phyloP scores from a whole-genome alignment of 2,888 invertebrate genomes.

The Pandemis heparana region DNA sequence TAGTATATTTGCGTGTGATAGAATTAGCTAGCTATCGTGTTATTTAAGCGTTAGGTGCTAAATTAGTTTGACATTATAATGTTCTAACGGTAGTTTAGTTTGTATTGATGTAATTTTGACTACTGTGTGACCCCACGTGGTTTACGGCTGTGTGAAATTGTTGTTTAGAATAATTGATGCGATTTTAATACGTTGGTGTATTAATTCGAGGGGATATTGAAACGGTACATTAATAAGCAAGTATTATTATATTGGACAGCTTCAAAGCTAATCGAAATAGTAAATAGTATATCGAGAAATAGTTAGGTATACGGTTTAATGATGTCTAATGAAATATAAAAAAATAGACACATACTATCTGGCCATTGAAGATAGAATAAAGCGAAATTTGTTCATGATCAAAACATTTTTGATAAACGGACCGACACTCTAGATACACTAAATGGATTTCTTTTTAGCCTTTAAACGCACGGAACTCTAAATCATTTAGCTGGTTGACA shows the following conservation, averaged over 20 bases:
- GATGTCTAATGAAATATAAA: neutral
- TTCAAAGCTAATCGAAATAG: slow-evolving; percentile 15
- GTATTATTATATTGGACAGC: slow-evolving; percentile 27
- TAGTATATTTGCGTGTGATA: slow-evolving; percentile 9
- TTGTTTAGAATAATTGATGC: slow-evolving; percentile 38
- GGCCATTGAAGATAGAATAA: too few relatives aligned
- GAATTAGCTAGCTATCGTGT: neutral
- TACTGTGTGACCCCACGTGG: slow-evolving; percentile 42
- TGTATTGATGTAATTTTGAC: slow-evolving; percentile 17
- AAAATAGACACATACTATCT: too few relatives aligned
- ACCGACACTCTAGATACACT: too few relatives aligned
- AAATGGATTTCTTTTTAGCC: too few relatives aligned
- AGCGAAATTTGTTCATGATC: too few relatives aligned
- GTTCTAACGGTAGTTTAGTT: neutral
- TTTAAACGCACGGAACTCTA: neutral
- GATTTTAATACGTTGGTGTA: slow-evolving; percentile 33
- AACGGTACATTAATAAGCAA: slow-evolving; percentile 34
- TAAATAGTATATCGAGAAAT: neutral
- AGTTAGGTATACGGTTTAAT: neutral
- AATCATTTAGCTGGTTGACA: neutral
- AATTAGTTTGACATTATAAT: slow-evolving; percentile 11
- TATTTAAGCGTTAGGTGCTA: slow-evolving; percentile 5
- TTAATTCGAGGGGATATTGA: slow-evolving; percentile 33
- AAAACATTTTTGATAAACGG: too few relatives aligned
- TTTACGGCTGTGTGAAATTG: slow-evolving; percentile 22